Conservation (phyloP, 2,113 vertebrate genomes). For the Sander lucioperca region DNA sequence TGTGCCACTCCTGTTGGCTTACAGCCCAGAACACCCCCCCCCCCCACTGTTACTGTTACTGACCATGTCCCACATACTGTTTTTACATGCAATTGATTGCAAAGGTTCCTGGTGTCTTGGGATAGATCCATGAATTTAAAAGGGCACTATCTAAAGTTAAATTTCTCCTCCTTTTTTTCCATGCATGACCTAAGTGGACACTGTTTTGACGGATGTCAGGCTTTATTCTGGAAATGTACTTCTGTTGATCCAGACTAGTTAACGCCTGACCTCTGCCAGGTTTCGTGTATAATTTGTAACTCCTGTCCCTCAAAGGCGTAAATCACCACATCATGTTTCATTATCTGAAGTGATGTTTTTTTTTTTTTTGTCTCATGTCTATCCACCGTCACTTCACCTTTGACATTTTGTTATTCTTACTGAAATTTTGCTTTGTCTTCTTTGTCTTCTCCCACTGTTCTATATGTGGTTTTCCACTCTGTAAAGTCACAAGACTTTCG, state of each 20-base stretch:
- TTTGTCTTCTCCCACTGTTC: conserved; percentile 69
- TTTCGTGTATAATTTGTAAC: conserved; percentile 1
- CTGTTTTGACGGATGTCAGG: neutral
- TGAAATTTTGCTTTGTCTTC: conserved; percentile 68
- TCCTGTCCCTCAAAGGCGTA: neutral
- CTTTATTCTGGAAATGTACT: too few relatives aligned
- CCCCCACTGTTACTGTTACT: neutral
- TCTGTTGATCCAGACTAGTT: too few relatives aligned
- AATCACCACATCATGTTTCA: conserved; percentile 38
- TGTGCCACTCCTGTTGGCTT: conserved; percentile 18
- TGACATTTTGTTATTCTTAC: neutral
- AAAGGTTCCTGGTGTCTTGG: neutral
- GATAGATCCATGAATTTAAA: conserved; percentile 13
- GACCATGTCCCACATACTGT: neutral
- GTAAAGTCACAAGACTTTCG: conserved; percentile 39
- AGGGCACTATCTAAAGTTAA: conserved; percentile 41
- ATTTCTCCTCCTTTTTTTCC: conserved; percentile 1
- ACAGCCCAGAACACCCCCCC: neutral
- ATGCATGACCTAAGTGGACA: neutral
- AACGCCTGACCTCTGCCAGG: neutral
- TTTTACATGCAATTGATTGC: conserved; percentile 11
- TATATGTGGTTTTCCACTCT: conserved; percentile 31
- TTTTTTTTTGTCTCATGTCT: conserved; percentile 12
- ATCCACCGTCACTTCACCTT: neutral
- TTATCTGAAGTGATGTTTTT: conserved; percentile 3